Evolutionary conservation across 2,888 invertebrate species (phyloP).

Genomic region (Rhimphoctona megacephalus): DNA sequence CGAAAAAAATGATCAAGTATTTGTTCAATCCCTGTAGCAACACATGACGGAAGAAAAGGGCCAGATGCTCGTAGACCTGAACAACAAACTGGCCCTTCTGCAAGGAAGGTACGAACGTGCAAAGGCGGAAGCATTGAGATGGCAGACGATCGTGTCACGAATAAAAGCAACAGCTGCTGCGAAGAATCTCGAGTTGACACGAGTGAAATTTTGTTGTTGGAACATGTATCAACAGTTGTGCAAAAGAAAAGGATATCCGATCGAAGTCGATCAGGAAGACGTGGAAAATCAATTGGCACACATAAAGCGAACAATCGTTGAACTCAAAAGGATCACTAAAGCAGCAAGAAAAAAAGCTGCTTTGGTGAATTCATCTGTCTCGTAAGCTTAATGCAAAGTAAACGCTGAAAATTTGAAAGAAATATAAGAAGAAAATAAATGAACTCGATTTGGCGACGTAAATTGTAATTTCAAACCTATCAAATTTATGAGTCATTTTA

Average conservation of each 20-base stretch:
- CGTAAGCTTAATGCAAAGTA: neutral
- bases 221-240: constrained; percentile 88
- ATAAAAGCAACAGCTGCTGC: constrained; percentile 87
- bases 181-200: constrained; percentile 87
- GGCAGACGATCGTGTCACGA: constrained; percentile 87
- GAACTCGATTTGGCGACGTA: neutral
- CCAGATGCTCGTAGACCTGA: constrained; percentile 88
- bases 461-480: too few relatives aligned
- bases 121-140: constrained; percentile 87
- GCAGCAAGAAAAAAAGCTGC: constrained; percentile 83
- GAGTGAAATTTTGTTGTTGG: constrained; percentile 87
- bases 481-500: too few relatives aligned
- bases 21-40: constrained; percentile 72
- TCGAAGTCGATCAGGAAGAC: constrained; percentile 85
- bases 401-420: neutral
- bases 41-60: constrained; percentile 87
- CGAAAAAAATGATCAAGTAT: neutral
- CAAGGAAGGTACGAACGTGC: constrained; percentile 88
- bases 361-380: constrained; percentile 77
- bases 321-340: constrained; percentile 86
- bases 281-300: constrained; percentile 88
- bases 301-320: constrained; percentile 87
- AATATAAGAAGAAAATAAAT: neutral
- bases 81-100: constrained; percentile 88
- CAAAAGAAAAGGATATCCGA: constrained; percentile 85